Base-by-base conservation (phyloP, 2,113 vertebrate genomes). In the Heterocephalus glaber region DNA sequence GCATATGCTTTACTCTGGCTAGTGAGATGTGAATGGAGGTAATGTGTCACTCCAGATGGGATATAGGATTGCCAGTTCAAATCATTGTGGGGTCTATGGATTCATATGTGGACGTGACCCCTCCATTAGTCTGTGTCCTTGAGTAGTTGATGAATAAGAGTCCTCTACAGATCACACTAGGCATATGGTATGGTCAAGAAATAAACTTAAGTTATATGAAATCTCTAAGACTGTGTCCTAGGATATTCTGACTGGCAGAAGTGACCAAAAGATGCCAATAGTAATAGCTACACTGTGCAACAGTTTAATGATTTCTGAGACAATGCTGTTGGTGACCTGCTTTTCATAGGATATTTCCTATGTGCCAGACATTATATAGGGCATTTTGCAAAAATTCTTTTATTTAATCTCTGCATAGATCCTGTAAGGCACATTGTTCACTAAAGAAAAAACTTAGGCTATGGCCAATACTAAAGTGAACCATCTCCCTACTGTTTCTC, bases 371-470 rank as follows among this genome's bases (percentile, higher is more conserved):
- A 70, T 30, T 20, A 38, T 13, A 8, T 1, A 41, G 13, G 65
- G 12, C 3, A 54, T 74, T 70, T 84, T 70, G 52, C 30, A 94
- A 85, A 77, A 58, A 19, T 24, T 44, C 52, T 84, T 89, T 89
- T 79, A 91, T 76, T 84, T 92, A 20, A 90, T 70, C 65, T 97
- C 89, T 41, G 33, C 65, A n/a, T 49, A 49, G 33, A 80, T 70
- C 74, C 49, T 65, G 1, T 80, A 65, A 76, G n/a, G 28, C 3
- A 81, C 26, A 49, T 2, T 90, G 49, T 66, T 90, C 56, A 87
- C 19, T 56, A 54, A 76, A 66, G 35, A 65, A 77, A 76, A 92
- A 85, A 85, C 13, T 41, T 20, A 92, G 16, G 44, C 56, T 54
- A 61, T 2, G 17, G 91, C 5, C 52, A 54, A 52, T 8, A 33